Conservation (phyloP, 2,113 vertebrate genomes). For the Uria lomvia region DNA sequence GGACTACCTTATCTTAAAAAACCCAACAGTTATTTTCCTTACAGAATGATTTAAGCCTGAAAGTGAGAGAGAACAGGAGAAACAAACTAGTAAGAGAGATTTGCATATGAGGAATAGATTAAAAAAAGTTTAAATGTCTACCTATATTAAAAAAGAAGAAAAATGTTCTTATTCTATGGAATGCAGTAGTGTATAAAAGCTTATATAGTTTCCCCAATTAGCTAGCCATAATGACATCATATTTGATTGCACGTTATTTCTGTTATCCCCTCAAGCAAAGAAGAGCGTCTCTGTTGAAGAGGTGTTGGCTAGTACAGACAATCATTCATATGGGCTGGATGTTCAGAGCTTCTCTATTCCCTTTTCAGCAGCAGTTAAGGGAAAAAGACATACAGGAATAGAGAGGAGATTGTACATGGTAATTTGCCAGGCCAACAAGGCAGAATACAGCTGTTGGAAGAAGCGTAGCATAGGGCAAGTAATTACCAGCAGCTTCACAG, state of each 20-base stretch:
- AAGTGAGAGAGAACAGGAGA: background rate
- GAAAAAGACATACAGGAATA: background rate
- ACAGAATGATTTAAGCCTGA: background rate
- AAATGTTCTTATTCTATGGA: background rate
- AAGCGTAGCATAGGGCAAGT: fast-evolving
- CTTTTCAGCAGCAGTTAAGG: background rate
- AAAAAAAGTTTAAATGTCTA: background rate
- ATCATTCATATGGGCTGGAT: background rate
- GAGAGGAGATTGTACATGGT: background rate
- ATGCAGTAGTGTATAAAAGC: background rate
- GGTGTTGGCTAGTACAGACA: background rate
- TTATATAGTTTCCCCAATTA: background rate
- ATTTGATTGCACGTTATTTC: background rate
- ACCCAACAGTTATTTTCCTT: background rate
- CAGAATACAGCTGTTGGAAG: background rate
- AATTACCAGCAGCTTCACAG: background rate
- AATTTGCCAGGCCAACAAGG: background rate
- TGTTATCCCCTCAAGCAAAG: background rate
- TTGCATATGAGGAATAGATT: background rate
- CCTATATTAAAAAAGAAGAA: background rate
- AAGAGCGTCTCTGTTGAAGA: background rate
- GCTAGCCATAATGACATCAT: background rate
- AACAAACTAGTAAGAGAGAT: background rate
- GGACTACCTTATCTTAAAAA: background rate
- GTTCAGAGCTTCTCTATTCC: background rate